phyloP scores from a whole-genome alignment of 92 coral and sea anemone genomes.

The Chrysogorgia sp. region DNA sequence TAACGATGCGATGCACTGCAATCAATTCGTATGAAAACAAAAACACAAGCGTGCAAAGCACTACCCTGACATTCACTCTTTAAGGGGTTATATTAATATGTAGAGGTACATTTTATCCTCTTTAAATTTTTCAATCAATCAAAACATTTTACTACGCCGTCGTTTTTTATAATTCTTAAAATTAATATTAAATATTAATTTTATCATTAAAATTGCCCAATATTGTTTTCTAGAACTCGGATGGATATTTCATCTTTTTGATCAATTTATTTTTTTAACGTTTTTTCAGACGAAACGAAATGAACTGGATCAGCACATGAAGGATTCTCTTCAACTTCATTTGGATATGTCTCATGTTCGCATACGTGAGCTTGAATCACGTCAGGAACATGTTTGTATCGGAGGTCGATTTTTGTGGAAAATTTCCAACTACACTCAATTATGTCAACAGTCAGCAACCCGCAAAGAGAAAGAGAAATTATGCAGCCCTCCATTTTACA shows the following conservation, averaged over 20 bases:
- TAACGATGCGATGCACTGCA: too few relatives aligned
- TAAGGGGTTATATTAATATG: too few relatives aligned
- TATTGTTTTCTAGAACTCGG: too few relatives aligned
- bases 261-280: background rate
- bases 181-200: too few relatives aligned
- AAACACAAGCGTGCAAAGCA: too few relatives aligned
- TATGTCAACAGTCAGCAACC: constrained; percentile 92
- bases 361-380: constrained; percentile 84
- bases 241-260: background rate
- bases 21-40: too few relatives aligned
- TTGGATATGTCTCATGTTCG: constrained; percentile 92
- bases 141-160: too few relatives aligned
- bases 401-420: constrained; percentile 97
- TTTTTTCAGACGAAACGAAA: constrained; percentile 69
- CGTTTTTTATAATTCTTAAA: too few relatives aligned
- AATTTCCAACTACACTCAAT: constrained; percentile 90
- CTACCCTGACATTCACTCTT: too few relatives aligned
- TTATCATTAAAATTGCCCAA: too few relatives aligned
- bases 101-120: too few relatives aligned
- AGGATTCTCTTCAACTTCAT: constrained; percentile 79
- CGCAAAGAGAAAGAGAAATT: constrained; percentile 95
- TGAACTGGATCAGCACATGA: constrained; percentile 87
- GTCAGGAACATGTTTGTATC: constrained; percentile 88
- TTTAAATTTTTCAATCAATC: too few relatives aligned
- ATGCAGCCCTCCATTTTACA: constrained; percentile 98